Conservation (phyloP, 2,797 vertebrate genomes). For the Propithecus perrieri region DNA sequence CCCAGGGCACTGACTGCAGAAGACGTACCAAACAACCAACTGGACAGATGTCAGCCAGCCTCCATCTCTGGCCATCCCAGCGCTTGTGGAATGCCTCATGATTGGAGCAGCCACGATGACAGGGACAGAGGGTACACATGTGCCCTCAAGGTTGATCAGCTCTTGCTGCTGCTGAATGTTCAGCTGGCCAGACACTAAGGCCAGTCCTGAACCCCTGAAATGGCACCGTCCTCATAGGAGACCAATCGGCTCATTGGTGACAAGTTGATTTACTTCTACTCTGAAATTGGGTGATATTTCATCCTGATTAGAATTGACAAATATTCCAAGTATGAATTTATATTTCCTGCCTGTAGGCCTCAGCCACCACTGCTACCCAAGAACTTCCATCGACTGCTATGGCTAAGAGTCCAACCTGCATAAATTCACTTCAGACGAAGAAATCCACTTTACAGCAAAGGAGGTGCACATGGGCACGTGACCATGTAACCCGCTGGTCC, state of each 20-base stretch:
- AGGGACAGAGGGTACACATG: not conserved
- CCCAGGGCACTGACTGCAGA: not conserved
- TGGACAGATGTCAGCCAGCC: not conserved
- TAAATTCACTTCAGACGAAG: conserved; percentile 11
- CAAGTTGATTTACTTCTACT: not conserved
- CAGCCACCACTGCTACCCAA: not conserved
- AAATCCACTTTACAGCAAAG: not conserved
- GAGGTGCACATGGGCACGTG: not conserved
- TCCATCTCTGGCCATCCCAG: not conserved
- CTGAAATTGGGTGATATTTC: not conserved
- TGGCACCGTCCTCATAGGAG: not conserved
- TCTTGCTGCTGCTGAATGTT: not conserved
- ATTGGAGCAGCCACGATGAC: not conserved
- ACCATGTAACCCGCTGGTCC: not conserved
- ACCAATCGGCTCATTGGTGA: not conserved
- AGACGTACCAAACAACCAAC: not conserved
- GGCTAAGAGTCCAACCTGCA: not conserved
- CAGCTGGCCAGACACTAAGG: not conserved
- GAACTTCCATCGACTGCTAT: not conserved
- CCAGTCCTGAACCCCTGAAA: not conserved
- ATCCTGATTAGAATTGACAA: not conserved
- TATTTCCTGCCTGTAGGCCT: not conserved
- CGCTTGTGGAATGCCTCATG: not conserved
- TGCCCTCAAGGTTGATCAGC: not conserved
- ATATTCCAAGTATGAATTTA: not conserved